Evolutionary conservation across 2,797 vertebrate genomes (phyloP).

Genomic region (Chloroceryle amazona): DNA sequence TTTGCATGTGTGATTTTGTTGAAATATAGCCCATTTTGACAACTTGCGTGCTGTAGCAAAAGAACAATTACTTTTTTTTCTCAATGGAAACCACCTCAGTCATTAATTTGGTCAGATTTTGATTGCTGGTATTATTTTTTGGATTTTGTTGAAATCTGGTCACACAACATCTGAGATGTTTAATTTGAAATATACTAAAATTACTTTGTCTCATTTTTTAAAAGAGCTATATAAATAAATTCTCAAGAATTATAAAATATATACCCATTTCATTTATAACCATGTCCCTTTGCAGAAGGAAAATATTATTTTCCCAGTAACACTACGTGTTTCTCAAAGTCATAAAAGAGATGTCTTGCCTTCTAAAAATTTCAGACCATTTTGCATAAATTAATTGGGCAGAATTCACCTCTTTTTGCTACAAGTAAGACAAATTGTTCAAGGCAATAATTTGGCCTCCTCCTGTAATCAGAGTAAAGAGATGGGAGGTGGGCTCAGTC

Average conservation of each 20-base stretch:
- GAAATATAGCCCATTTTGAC: neutral
- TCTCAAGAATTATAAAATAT: neutral
- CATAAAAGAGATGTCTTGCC: neutral
- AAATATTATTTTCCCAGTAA: neutral
- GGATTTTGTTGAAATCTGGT: too few relatives aligned
- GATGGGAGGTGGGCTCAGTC: neutral
- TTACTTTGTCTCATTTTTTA: neutral
- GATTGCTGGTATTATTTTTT: too few relatives aligned
- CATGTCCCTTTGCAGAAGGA: neutral
- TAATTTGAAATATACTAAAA: neutral
- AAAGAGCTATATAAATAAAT: neutral
- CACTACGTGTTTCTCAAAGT: neutral
- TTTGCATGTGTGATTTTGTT: neutral
- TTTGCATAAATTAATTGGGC: neutral
- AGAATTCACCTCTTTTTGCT: neutral
- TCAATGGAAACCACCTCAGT: neutral
- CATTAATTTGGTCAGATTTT: too few relatives aligned
- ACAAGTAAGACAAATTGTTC: neutral
- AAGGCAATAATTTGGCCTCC: neutral
- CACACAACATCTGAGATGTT: neutral
- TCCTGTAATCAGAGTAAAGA: neutral
- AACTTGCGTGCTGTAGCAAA: neutral
- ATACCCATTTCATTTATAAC: neutral
- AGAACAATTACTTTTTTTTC: neutral
- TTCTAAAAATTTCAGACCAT: neutral